A percentile compares a stretch with the other conserved stretches of the same genome.
Conservation (phyloP, 2,888 invertebrate species). For the Liopterus haemorrhoidalis region DNA sequence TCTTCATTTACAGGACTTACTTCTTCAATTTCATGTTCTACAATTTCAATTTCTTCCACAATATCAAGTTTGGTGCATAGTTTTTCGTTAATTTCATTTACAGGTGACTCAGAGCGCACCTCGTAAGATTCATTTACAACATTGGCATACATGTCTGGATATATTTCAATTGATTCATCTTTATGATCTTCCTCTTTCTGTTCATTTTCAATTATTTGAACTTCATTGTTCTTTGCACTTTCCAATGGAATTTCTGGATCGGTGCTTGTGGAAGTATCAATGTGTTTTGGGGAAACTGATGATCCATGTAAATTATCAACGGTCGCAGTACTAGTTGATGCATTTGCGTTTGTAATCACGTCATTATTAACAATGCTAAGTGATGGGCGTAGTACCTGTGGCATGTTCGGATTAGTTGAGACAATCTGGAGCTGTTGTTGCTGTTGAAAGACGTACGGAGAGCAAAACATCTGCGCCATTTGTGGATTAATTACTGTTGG, state of each 20-base stretch:
- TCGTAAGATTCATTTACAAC: no score
- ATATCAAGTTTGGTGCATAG: conserved; percentile 14
- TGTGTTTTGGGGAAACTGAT: no score
- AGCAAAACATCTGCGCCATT: conserved; percentile 48
- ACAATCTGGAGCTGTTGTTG: conserved; percentile 51
- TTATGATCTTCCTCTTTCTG: neutral
- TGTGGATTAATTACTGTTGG: conserved; percentile 48
- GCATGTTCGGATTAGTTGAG: conserved; percentile 45
- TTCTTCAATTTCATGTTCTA: conserved; percentile 23
- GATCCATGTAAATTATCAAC: no score
- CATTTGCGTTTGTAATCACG: no score
- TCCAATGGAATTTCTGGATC: no score
- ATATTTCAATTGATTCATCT: no score
- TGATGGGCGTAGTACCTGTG: conserved; percentile 36
- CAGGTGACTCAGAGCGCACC: no score
- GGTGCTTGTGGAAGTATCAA: no score
- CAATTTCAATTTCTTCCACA: conserved; percentile 27
- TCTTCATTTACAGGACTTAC: conserved; percentile 35
- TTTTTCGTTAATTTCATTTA: conserved; percentile 29
- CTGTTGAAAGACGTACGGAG: conserved; percentile 52
- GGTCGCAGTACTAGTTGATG: no score
- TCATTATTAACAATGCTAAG: no score
- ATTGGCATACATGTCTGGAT: no score
- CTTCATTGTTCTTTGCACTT: no score
- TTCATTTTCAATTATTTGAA: neutral